Evolutionary conservation across 2,888 invertebrate genomes (phyloP).

Genomic region (Euphydryas editha): DNA sequence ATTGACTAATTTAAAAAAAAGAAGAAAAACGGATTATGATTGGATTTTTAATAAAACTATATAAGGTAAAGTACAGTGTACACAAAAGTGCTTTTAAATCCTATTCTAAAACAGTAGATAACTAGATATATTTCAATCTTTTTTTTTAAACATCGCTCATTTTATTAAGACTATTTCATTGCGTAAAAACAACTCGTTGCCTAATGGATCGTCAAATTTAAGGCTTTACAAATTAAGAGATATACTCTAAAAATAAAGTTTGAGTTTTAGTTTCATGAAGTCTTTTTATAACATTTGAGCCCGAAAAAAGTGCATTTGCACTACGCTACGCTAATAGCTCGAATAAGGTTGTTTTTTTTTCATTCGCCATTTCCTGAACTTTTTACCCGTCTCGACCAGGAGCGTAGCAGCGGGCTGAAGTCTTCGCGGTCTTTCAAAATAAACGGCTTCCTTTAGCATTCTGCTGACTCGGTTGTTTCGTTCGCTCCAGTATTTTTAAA

Average conservation of each 20-base stretch:
- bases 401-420: constrained; percentile 50
- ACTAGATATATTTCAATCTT: too few relatives aligned
- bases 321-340: constrained; percentile 58
- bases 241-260: constrained; percentile 41
- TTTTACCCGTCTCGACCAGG: constrained; percentile 61
- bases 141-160: too few relatives aligned
- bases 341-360: constrained; percentile 55
- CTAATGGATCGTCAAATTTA: background rate
- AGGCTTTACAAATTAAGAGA: constrained; percentile 16
- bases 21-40: too few relatives aligned
- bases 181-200: background rate
- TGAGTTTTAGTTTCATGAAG: constrained; percentile 48
- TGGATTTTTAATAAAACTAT: too few relatives aligned
- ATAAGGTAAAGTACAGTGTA: too few relatives aligned
- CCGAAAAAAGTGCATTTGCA: constrained; percentile 57
- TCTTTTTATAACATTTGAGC: constrained; percentile 47
- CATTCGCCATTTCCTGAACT: constrained; percentile 61
- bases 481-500: constrained; percentile 80
- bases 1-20: too few relatives aligned
- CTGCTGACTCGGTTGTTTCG: constrained; percentile 69
- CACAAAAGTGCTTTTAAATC: too few relatives aligned
- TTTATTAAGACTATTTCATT: background rate
- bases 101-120: too few relatives aligned
- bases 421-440: constrained; percentile 70
- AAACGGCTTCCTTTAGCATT: constrained; percentile 76